Percentiles rank a stretch among this genome's conserved stretches.
Conservation (phyloP, 2,888 invertebrate genomes). For the Sepiola atlantica region DNA sequence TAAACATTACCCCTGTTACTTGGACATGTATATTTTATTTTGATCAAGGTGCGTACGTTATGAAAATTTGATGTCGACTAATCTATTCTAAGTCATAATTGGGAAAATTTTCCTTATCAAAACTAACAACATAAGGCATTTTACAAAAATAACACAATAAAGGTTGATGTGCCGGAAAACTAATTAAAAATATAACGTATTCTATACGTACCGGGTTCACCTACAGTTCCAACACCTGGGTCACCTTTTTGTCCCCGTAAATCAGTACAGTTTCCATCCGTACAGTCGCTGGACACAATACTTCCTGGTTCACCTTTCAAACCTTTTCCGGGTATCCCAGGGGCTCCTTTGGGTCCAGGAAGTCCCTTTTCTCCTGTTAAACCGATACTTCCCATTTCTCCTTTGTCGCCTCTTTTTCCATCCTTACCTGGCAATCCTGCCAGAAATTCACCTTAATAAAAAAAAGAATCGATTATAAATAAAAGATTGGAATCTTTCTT, state of each 20-base stretch:
- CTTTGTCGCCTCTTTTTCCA: slow-evolving; percentile 50
- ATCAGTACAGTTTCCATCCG: slow-evolving; percentile 52
- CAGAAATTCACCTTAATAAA: no score
- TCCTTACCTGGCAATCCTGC: not conserved
- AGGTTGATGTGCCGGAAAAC: no score
- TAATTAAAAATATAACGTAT: not conserved
- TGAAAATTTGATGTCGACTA: no score
- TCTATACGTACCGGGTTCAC: not conserved
- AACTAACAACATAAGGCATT: no score
- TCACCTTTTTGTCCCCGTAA: slow-evolving; percentile 49
- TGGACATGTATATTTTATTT: no score
- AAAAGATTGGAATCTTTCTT: no score
- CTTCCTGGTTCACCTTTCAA: slow-evolving; percentile 48
- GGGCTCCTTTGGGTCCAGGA: slow-evolving; percentile 52
- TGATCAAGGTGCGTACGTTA: no score
- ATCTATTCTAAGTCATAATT: no score
- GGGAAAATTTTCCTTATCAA: no score
- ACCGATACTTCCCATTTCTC: slow-evolving; percentile 56
- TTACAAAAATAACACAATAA: no score
- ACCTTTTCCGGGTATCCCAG: slow-evolving; percentile 55
- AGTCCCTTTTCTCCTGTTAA: slow-evolving; percentile 54
- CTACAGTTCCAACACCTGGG: not conserved
- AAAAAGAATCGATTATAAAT: not conserved
- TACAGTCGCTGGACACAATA: slow-evolving; percentile 53
- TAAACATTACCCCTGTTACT: no score